A percentile compares a stretch with the other conserved stretches of the same genome.
phyloP scores from a whole-genome alignment of 2,888 invertebrate species.

The Salpingus planirostris region DNA sequence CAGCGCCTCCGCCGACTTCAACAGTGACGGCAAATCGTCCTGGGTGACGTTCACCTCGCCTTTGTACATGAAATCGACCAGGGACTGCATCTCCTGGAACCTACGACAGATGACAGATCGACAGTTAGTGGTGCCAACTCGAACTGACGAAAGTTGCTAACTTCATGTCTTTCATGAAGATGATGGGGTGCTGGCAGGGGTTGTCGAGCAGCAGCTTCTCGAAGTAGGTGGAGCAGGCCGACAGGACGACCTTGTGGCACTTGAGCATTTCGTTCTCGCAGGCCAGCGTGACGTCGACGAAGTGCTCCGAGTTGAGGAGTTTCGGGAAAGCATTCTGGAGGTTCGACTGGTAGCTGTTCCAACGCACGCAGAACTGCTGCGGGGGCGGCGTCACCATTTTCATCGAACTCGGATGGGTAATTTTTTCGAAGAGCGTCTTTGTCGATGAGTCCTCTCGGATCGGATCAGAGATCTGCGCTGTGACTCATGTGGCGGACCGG shows the following conservation, averaged over 20 bases:
- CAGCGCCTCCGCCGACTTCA: conserved; percentile 74
- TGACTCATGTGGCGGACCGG: too few species aligned
- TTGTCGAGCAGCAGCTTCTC: conserved; percentile 72
- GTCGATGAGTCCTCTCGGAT: too few species aligned
- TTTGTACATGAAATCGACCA: conserved; percentile 86
- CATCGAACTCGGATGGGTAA: too few species aligned
- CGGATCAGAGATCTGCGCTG: too few species aligned
- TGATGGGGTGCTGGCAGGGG: conserved; percentile 78
- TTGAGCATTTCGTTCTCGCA: conserved; percentile 79
- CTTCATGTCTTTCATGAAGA: conserved; percentile 76
- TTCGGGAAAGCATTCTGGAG: conserved; percentile 70
- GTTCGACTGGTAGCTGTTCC: conserved; percentile 77
- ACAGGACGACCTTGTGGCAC: conserved; percentile 79
- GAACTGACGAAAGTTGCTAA: conserved; percentile 25
- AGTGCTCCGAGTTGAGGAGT: conserved; percentile 66
- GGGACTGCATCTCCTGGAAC: conserved; percentile 75
- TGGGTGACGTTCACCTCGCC: conserved; percentile 83
- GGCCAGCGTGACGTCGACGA: conserved; percentile 82
- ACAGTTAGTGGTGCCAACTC: not conserved
- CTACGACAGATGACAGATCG: conserved; percentile 28
- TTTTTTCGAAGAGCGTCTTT: too few species aligned
- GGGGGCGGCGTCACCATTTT: conserved; percentile 41
- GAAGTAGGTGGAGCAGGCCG: conserved; percentile 78
- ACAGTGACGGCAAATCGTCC: conserved; percentile 69
- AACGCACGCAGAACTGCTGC: conserved; percentile 66